Percentiles rank a stretch among this genome's conserved stretches.
These are phyloP conservation scores for Ostrea denselamellosa DNA, from an alignment of 1,140 invertebrate genomes.

Conservation along the genomic window DNA sequence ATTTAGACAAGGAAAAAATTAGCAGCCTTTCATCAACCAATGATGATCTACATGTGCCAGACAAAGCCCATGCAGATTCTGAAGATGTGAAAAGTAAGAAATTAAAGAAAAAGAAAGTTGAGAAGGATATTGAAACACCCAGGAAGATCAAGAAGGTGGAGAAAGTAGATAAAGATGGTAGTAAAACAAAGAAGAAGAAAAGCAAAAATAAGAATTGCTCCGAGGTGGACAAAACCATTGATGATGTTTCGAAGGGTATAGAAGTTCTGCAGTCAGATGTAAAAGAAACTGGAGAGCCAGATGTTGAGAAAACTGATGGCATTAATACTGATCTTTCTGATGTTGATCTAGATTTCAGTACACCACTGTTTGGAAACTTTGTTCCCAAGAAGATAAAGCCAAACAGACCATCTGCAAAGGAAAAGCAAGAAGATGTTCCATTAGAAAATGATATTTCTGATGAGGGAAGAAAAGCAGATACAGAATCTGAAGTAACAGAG, in stretches of 20 bases:
- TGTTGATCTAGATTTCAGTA: conserved; percentile 38
- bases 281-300: background rate
- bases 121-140: conserved; percentile 21
- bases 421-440: conserved; percentile 42
- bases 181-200: conserved; percentile 55
- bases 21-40: background rate
- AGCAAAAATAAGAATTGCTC: conserved; percentile 57
- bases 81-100: conserved; percentile 15
- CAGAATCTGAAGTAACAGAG: background rate
- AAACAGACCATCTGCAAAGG: conserved; percentile 33
- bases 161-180: conserved; percentile 27
- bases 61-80: background rate
- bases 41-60: background rate
- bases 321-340: conserved; percentile 21
- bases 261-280: background rate
- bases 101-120: conserved; percentile 53
- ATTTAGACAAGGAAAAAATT: background rate
- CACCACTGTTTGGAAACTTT: conserved; percentile 44
- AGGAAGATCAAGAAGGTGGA: conserved; percentile 42
- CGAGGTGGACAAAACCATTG: conserved; percentile 30
- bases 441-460: background rate
- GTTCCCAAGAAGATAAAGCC: conserved; percentile 36
- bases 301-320: background rate
- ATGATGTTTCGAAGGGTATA: conserved; percentile 39
- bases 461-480: background rate